A percentile compares a stretch with the other conserved stretches of the same genome.
Evolutionary conservation across 2,113 vertebrate genomes (phyloP).

Genomic region (Campylomormyrus tamandua): DNA sequence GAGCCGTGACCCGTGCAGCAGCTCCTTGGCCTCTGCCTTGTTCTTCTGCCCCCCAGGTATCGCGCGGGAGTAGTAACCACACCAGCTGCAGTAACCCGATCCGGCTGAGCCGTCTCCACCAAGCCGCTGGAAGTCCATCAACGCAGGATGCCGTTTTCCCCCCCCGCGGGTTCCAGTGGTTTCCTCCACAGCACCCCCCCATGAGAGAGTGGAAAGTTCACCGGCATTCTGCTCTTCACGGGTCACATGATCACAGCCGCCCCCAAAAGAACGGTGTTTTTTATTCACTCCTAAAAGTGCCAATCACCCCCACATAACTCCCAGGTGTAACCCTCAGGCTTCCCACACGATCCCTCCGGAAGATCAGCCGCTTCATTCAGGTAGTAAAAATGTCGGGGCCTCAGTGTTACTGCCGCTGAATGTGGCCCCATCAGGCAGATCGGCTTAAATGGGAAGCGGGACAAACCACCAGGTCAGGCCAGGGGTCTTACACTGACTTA

Average conservation of each 20-base stretch:
- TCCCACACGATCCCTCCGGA: conserved; percentile 36
- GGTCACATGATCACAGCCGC: conserved; percentile 4
- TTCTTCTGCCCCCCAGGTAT: background rate
- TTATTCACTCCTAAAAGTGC: background rate
- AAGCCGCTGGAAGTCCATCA: background rate
- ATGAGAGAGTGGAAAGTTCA: background rate
- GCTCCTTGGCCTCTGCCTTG: background rate
- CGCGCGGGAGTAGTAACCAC: background rate
- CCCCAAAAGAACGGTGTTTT: background rate
- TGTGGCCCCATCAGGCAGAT: background rate
- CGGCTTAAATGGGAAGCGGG: background rate
- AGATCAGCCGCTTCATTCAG: background rate
- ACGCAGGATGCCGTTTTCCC: background rate
- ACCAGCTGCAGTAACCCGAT: conserved; percentile 8
- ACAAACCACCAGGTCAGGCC: background rate
- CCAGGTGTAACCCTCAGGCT: conserved; percentile 41
- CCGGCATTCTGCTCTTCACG: background rate
- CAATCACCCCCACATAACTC: conserved; percentile 36
- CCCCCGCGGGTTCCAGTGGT: background rate
- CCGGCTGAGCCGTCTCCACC: background rate
- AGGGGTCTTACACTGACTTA: background rate
- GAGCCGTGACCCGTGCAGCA: background rate
- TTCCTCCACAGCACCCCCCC: background rate
- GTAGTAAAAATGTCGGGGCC: background rate
- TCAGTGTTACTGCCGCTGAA: background rate